Percentiles rank a stretch among this genome's conserved stretches.
Evolutionary conservation across 2,113 vertebrate species (phyloP).

Genomic region (Limanda limanda): DNA sequence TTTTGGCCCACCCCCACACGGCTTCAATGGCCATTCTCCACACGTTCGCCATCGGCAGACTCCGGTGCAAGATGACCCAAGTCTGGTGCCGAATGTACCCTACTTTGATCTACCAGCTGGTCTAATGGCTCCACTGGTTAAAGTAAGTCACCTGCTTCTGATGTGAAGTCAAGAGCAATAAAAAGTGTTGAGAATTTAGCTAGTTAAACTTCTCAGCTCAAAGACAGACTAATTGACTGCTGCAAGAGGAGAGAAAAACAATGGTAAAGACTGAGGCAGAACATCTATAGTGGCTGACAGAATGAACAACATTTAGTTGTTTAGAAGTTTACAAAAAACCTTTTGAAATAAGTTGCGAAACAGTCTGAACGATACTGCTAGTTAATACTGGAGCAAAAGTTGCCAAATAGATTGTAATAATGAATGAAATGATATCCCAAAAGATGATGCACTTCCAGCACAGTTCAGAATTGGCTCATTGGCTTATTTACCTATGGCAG

Average conservation of each 20-base stretch:
- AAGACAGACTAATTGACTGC: neutral
- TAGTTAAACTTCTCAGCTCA: neutral
- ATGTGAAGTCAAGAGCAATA: neutral
- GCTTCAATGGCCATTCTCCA: conserved; percentile 96
- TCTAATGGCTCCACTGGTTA: conserved; percentile 96
- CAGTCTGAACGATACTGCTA: no score
- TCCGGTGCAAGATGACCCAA: conserved; percentile 91
- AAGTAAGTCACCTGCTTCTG: conserved; percentile 78
- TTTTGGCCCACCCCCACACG: conserved; percentile 92
- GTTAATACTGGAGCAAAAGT: neutral
- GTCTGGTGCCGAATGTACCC: conserved; percentile 96
- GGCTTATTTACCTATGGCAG: neutral
- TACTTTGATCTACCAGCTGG: conserved; percentile 98
- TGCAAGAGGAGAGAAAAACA: neutral
- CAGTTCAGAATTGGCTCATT: neutral
- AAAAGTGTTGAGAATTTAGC: neutral
- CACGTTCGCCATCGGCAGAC: conserved; percentile 92
- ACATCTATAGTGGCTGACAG: no score
- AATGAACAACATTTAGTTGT: no score
- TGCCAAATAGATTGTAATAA: neutral
- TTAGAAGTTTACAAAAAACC: no score
- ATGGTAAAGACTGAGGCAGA: neutral
- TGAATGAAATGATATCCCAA: no score
- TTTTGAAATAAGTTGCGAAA: no score
- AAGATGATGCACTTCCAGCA: no score